Percentiles rank a stretch among this genome's conserved stretches.
These are phyloP conservation scores for Sphyrna mokarran DNA, from an alignment of 2,113 vertebrate species.

Conservation along the genomic window DNA sequence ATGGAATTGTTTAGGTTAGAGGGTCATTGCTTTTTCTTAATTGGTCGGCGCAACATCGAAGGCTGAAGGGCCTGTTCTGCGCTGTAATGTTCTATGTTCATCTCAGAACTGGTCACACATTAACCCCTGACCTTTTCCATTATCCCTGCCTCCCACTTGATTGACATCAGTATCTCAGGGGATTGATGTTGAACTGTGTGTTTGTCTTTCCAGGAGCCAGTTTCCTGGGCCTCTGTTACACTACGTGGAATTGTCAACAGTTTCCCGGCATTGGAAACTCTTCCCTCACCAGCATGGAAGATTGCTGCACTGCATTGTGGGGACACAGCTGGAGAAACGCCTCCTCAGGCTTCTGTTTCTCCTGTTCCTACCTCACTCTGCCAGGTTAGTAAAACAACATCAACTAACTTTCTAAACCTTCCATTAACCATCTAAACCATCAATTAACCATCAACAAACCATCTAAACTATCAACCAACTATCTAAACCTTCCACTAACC, in stretches of 20 bases:
- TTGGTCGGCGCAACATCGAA: too few species aligned
- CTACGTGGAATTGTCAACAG: constrained; percentile 66
- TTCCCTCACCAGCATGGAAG: constrained; percentile 61
- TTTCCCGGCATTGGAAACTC: constrained; percentile 51
- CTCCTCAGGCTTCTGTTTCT: constrained; percentile 60
- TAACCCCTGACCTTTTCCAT: background rate
- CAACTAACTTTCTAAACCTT: too few species aligned
- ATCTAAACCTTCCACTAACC: too few species aligned
- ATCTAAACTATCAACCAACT: too few species aligned
- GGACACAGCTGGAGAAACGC: constrained; percentile 73
- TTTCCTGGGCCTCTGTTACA: constrained; percentile 63
- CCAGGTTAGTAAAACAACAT: constrained; percentile 41
- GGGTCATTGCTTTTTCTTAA: too few species aligned
- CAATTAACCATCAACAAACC: too few species aligned
- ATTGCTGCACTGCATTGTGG: constrained; percentile 72
- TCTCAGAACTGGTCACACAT: background rate
- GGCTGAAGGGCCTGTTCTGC: too few species aligned
- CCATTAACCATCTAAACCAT: too few species aligned
- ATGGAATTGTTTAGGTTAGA: too few species aligned
- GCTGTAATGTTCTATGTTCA: too few species aligned
- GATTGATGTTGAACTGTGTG: background rate
- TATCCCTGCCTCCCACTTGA: background rate
- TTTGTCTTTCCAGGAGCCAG: constrained; percentile 42
- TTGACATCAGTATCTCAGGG: background rate
- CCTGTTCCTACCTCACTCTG: constrained; percentile 59